Percentiles rank a stretch among this genome's conserved stretches.
phyloP scores from a whole-genome alignment of 2,888 invertebrate species.

The Hoplodrina ambigua region DNA sequence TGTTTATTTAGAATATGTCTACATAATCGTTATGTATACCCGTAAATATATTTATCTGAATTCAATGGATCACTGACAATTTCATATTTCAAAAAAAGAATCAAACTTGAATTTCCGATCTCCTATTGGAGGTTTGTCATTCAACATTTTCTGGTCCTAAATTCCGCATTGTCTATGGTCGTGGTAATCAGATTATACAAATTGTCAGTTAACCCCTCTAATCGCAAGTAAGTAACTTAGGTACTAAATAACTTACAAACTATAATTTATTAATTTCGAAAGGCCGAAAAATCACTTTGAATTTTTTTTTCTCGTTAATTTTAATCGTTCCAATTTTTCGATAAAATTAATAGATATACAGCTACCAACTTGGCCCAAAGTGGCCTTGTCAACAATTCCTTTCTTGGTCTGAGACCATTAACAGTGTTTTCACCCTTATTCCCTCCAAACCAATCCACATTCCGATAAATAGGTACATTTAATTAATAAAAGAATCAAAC shows the following conservation, averaged over 20 bases:
- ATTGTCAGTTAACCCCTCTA: slow-evolving; percentile 30
- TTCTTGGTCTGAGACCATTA: slow-evolving; percentile 48
- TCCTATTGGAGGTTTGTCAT: neutral
- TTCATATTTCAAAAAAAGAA: slow-evolving; percentile 3
- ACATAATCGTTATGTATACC: slow-evolving; percentile 53
- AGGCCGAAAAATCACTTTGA: slow-evolving; percentile 73
- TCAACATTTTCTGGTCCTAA: neutral
- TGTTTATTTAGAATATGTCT: slow-evolving; percentile 61
- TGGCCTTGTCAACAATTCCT: slow-evolving; percentile 44
- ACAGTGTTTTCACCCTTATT: slow-evolving; percentile 15
- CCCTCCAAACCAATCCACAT: slow-evolving; percentile 17
- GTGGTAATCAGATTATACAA: slow-evolving; percentile 2
- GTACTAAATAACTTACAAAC: slow-evolving; percentile 44
- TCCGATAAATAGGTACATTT: slow-evolving; percentile 20
- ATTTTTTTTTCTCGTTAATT: slow-evolving; percentile 62
- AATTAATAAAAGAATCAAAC: slow-evolving; percentile 37
- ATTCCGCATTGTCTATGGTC: neutral
- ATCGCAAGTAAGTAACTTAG: slow-evolving; percentile 32
- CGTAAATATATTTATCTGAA: slow-evolving; percentile 52
- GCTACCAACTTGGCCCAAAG: slow-evolving; percentile 44
- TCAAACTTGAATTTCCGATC: neutral
- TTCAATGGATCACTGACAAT: slow-evolving; percentile 35
- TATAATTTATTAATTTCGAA: slow-evolving; percentile 64
- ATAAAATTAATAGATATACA: slow-evolving; percentile 55
- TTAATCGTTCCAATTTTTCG: slow-evolving; percentile 71